Evolutionary conservation across 2,888 invertebrate genomes (phyloP), one percentile per base, ranked within the genome.

Genomic region (Agonopterix subpropinquella): DNA sequence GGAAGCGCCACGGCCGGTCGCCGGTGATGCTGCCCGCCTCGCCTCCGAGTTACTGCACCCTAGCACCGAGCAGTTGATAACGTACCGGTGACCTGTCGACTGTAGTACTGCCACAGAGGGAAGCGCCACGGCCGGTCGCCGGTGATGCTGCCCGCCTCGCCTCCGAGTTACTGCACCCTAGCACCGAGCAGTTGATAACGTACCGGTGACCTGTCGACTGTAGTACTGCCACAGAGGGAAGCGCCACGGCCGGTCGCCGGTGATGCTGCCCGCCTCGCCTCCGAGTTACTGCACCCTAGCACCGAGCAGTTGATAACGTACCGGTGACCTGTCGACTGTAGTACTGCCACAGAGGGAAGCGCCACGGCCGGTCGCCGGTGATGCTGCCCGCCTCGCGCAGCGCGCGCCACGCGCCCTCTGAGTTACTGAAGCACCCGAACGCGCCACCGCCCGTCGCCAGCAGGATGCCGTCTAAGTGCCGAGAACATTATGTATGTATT

Each of bases 91-190:
- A 94, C 78, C 62, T 90, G 89, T 47, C 75, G 78, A n/a, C 74
- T 87, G 77, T 92, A 96, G 77, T 92, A 92, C 46, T 89, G 76
- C 91, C 93, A 95, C 15, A 96, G 81, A 4, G 96, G 96, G 82
- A 96, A 90, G 46, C 95, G 80, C 96, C 96, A 96, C 2, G 95
- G 91, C 2, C 96, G 80, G 81, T 96, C 96, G 0, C 96, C 96
- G 4, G 92, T 90, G 57, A 70, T 71, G 53, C 90, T 90, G 13
- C 94, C 93, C 43, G 95, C 94, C 55, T 77, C 0, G 75, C 72
- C 55, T 89, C 90, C 0, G 89, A 89, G 67, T 92, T 93, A 44
- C 92, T 92, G 78, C 13, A 13, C 13, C 13, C 13, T 13, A 13
- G 13, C 13, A 13, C 13, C 13, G 92, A 95, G 43, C 92, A 28